phyloP scores from a whole-genome alignment of 2,797 vertebrate genomes.

The Xenops minutus region DNA sequence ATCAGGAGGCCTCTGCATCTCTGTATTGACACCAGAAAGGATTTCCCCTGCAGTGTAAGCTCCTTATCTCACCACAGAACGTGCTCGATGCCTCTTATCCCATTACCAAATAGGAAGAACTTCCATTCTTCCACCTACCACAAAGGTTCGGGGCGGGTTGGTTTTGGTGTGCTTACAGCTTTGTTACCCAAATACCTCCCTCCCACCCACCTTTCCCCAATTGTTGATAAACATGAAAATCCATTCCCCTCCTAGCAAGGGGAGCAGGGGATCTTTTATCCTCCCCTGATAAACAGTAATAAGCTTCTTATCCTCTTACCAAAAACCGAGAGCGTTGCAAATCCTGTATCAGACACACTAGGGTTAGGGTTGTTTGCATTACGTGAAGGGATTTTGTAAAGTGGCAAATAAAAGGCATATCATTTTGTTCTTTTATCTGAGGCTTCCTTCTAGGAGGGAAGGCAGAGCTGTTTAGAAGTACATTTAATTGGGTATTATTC shows the following conservation, averaged over 20 bases:
- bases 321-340: neutral
- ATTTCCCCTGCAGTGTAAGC: neutral
- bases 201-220: neutral
- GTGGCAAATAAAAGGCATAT: constrained; percentile 32
- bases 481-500: constrained; percentile 63
- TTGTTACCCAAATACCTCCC: neutral
- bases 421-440: constrained; percentile 36
- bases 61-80: neutral
- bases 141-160: neutral
- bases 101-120: neutral
- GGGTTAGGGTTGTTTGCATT: constrained; percentile 54
- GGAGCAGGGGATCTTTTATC: constrained; percentile 29
- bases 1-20: neutral
- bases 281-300: constrained; percentile 22
- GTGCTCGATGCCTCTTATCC: neutral
- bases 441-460: constrained; percentile 39
- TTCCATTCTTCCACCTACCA: neutral
- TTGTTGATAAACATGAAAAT: constrained; percentile 25
- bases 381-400: constrained; percentile 32
- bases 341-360: constrained; percentile 53
- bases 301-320: constrained; percentile 64
- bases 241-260: neutral
- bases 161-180: neutral
- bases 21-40: neutral
- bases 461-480: constrained; percentile 21